Evolutionary conservation across 2,113 vertebrate genomes (phyloP).

Genomic region (Myotis yumanensis): DNA sequence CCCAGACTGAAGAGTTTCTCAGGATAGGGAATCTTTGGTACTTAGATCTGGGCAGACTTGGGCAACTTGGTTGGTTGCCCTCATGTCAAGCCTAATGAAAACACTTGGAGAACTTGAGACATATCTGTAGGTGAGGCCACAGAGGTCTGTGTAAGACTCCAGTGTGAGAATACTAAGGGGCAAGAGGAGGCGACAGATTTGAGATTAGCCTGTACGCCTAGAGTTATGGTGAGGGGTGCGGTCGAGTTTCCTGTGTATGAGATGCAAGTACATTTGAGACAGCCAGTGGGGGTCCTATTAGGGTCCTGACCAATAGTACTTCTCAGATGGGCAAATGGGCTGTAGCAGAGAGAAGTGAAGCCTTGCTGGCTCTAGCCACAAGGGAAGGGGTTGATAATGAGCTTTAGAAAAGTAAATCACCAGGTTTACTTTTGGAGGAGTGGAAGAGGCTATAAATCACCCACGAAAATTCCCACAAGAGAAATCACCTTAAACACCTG

Average conservation of each 20-base stretch:
- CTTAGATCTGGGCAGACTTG: background rate
- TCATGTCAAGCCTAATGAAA: background rate
- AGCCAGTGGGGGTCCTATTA: accelerated
- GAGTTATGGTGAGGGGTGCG: background rate
- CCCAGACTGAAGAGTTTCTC: background rate
- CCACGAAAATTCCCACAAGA: background rate
- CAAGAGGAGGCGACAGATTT: background rate
- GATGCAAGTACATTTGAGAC: background rate
- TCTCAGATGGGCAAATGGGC: background rate
- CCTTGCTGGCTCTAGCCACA: background rate
- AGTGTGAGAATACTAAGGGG: background rate
- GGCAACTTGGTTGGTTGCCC: background rate
- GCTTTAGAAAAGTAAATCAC: background rate
- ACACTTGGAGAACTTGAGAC: background rate
- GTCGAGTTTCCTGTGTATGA: background rate
- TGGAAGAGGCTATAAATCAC: background rate
- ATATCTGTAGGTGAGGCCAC: background rate
- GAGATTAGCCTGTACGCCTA: background rate
- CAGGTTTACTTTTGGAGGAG: background rate
- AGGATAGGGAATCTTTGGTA: background rate
- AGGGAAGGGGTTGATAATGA: background rate
- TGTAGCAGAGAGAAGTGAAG: background rate
- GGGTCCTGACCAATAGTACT: background rate
- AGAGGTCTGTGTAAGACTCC: background rate
- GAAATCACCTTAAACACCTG: background rate